Base-by-base conservation (phyloP, 2,888 invertebrate species). In the Apamea crenata region DNA sequence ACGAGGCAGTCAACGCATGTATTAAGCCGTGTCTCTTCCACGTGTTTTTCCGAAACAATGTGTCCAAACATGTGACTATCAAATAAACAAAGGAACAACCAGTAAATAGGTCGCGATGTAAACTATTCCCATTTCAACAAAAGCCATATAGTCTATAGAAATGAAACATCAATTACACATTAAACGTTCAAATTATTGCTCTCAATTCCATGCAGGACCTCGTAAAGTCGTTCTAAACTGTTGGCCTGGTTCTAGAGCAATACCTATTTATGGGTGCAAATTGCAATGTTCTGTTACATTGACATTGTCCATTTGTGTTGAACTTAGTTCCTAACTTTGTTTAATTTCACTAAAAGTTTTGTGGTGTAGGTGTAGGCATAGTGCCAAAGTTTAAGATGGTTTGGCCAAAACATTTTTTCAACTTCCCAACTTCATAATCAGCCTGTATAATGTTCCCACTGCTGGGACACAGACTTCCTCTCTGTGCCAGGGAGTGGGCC, bases 141-240 rank as follows among this genome's bases (percentile, higher is more conserved):
- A 80, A 80, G 75, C 65, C 21, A 16, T 0, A 6, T 29, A 36
- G 74, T 74, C 32, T 65, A 74, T 80, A 66, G 56, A 66, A 82
- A 56, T 66, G 2, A 47, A 66, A 61, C 44, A 61, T 67, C 16
- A 80, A 83, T 83, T 78, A 36, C 36, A 78, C 61, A 77, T 83
- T 81, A 77, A 77, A 81, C 80, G 61, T 25, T 25, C 25, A 63
- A 78, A 83, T 81, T 68, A 81, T 78, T 77, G 68, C 78, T 63
- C 47, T 56, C 36, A 18, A 53, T 78, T 71, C 73, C 8, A 86
- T 36, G 14, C 47, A 70, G 25, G 59, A 56, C 32, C 29, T 66
- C 65, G 21, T 82, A 80, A 84, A 69, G 50, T 70, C 14, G 36
- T 12, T 61, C 44, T 65, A 63, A 72, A 56, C 40, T 74, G 66